Conservation (phyloP, 2,888 invertebrate genomes). For the Ochropacha duplaris region DNA sequence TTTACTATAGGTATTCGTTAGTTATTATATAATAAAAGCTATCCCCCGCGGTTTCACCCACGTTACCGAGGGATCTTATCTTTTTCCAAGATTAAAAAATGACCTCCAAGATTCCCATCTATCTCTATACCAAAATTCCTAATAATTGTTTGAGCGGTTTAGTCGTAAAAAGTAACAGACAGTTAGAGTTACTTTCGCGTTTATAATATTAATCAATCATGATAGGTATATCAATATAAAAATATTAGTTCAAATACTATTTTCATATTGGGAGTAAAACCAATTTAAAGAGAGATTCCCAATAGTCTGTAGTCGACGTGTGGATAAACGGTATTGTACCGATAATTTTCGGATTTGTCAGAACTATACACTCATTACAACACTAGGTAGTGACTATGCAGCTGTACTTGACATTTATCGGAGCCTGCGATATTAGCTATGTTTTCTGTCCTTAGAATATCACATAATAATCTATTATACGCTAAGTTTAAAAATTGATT, state of each 20-base stretch:
- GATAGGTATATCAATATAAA: too few species aligned
- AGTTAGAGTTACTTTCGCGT: too few species aligned
- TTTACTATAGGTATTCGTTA: too few species aligned
- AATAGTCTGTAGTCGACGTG: constrained; percentile 29
- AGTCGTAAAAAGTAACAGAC: too few species aligned
- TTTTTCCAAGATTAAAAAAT: too few species aligned
- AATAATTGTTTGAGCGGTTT: too few species aligned
- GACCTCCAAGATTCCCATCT: too few species aligned
- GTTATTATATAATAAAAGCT: too few species aligned
- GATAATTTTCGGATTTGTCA: constrained; percentile 15
- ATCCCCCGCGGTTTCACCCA: too few species aligned
- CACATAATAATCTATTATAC: not conserved
- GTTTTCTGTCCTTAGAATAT: not conserved
- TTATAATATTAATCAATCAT: too few species aligned
- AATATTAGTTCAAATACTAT: not conserved
- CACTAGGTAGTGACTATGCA: not conserved
- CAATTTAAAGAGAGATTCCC: constrained; percentile 1
- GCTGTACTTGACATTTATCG: not conserved
- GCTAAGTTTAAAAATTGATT: not conserved
- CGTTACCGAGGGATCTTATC: too few species aligned
- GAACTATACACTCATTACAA: constrained; percentile 15
- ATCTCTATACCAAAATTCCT: too few species aligned
- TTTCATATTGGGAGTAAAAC: not conserved
- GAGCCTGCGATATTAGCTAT: not conserved
- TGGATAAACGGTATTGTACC: constrained; percentile 16